phyloP scores from a whole-genome alignment of 2,888 invertebrate species.

The Pomacea canaliculata region DNA sequence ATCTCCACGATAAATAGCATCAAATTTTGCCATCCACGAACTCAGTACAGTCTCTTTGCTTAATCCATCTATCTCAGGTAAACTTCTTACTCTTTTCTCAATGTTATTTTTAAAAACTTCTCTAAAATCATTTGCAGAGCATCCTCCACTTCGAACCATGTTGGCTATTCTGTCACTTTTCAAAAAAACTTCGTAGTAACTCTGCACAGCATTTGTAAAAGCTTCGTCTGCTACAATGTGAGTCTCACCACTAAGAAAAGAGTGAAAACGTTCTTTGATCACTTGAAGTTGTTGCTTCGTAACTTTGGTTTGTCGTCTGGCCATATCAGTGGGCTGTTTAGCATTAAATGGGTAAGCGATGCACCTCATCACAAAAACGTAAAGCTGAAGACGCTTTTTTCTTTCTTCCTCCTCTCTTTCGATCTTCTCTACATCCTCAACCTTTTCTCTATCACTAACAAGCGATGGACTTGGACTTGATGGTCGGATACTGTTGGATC shows the following conservation, averaged over 20 bases:
- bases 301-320: conserved; percentile 92
- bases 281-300: conserved; percentile 95
- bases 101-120: conserved; percentile 99
- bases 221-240: conserved; percentile 75
- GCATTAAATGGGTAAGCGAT: conserved; percentile 99
- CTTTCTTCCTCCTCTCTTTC: conserved; percentile 96
- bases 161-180: conserved; percentile 95
- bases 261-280: conserved; percentile 94
- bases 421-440: conserved; percentile 81
- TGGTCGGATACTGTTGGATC: conserved; percentile 78
- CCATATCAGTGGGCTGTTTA: conserved; percentile 99
- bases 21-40: conserved; percentile 98
- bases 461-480: conserved; percentile 93
- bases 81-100: conserved; percentile 94
- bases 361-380: conserved; percentile 98
- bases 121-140: conserved; percentile 97
- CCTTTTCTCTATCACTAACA: conserved; percentile 82
- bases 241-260: conserved; percentile 96
- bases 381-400: conserved; percentile 92
- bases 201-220: conserved; percentile 98
- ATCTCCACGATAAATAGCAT: conserved; percentile 86
- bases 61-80: conserved; percentile 99
- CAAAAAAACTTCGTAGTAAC: conserved; percentile 84
- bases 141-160: conserved; percentile 98
- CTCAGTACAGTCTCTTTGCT: conserved; percentile 99